A percentile compares a stretch with the other conserved stretches of the same genome.
phyloP scores from a whole-genome alignment of 2,113 vertebrate species.

The Charadrius vociferus region DNA sequence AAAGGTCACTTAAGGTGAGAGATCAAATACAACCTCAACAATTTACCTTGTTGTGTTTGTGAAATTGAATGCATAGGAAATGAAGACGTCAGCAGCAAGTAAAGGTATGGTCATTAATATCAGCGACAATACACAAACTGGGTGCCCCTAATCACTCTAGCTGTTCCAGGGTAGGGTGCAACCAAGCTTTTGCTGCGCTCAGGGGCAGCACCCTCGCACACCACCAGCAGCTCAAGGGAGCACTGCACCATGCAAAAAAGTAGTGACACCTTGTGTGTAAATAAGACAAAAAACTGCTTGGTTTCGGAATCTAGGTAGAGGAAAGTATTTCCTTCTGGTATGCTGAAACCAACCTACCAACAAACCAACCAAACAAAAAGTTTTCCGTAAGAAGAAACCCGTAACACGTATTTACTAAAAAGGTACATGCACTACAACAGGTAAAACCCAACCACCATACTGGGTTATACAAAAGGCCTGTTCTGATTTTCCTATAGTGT shows the following conservation, averaged over 20 bases:
- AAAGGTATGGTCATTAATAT: not conserved
- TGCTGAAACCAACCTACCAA: not conserved
- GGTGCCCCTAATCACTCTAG: too few relatives aligned
- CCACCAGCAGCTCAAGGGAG: not conserved
- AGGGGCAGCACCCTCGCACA: not conserved
- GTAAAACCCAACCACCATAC: not conserved
- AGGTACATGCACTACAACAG: not conserved
- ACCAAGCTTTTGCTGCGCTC: not conserved
- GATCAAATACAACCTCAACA: not conserved
- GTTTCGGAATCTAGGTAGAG: not conserved
- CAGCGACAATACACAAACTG: not conserved
- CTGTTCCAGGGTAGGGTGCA: not conserved
- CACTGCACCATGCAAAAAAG: not conserved
- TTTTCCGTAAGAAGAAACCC: not conserved
- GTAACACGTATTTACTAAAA: not conserved
- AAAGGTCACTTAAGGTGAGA: not conserved
- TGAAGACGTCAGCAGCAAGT: not conserved
- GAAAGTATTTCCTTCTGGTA: not conserved
- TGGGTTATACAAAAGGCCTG: not conserved
- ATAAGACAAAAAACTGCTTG: not conserved
- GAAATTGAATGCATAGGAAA: not conserved
- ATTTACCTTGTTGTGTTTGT: not conserved
- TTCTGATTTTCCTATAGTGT: not conserved
- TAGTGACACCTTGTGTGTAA: not conserved
- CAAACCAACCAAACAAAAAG: not conserved